Conservation (phyloP, 2,113 vertebrate species). For the Leucosticte australis region DNA sequence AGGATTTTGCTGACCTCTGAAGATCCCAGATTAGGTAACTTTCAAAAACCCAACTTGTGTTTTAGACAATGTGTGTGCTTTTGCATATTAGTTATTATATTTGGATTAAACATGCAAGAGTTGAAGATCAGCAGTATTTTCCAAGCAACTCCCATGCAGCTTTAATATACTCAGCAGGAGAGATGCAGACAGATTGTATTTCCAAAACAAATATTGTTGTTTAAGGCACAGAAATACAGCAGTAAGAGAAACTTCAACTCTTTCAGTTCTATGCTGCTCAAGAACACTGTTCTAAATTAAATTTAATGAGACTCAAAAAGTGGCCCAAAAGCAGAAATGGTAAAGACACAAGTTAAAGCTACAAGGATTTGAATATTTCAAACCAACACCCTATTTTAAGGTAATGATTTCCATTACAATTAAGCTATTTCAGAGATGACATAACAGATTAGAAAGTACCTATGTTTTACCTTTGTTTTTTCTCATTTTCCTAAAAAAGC, state of each 20-base stretch:
- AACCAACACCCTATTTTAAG: background rate
- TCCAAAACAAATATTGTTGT: background rate
- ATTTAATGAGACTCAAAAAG: background rate
- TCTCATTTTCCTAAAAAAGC: background rate
- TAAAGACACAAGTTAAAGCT: background rate
- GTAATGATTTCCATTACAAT: background rate
- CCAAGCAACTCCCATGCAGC: background rate
- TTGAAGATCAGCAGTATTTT: background rate
- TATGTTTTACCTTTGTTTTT: background rate
- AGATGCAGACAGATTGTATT: background rate
- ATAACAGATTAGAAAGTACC: background rate
- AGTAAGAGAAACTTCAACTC: background rate
- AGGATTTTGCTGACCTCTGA: background rate
- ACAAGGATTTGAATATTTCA: background rate
- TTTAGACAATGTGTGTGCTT: background rate
- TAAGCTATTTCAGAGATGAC: background rate
- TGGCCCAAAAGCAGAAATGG: background rate
- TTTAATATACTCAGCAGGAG: background rate
- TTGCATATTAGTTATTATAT: background rate
- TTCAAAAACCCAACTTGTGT: background rate
- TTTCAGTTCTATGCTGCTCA: background rate
- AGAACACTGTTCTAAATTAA: background rate
- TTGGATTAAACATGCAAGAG: background rate
- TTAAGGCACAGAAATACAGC: background rate
- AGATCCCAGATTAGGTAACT: background rate